These are phyloP conservation scores for Drosophila insularis DNA, from an alignment of 1,140 invertebrate genomes.

Conservation along the genomic window DNA sequence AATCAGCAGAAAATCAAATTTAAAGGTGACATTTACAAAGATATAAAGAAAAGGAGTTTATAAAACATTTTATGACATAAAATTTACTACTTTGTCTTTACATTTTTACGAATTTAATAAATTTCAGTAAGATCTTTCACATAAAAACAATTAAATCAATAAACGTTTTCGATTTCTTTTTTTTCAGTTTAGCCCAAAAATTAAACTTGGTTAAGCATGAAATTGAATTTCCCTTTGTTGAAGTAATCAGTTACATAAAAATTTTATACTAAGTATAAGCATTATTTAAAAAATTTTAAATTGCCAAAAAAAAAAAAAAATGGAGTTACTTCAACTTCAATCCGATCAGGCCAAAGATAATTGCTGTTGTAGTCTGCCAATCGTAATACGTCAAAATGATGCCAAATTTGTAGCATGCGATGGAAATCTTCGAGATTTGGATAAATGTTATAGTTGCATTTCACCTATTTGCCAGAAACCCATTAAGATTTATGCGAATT, in stretches of 20 bases:
- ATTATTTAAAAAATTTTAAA: constrained; percentile 16
- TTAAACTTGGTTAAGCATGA: not conserved
- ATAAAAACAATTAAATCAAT: no score
- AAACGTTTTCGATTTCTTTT: not conserved
- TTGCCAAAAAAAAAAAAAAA: not conserved
- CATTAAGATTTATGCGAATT: constrained; percentile 1
- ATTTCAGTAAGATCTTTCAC: no score
- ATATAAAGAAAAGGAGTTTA: no score
- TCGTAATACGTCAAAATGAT: not conserved
- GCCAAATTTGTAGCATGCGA: constrained; percentile 20
- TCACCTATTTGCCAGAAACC: constrained; percentile 1
- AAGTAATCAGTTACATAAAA: not conserved
- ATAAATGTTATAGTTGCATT: constrained; percentile 9
- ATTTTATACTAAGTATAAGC: not conserved
- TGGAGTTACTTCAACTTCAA: not conserved
- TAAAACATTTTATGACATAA: no score
- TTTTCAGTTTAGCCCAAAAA: not conserved
- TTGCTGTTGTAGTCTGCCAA: not conserved
- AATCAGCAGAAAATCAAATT: no score
- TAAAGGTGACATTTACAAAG: no score
- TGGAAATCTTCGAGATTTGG: not conserved
- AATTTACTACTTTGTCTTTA: no score
- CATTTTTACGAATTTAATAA: no score
- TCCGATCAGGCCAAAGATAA: not conserved
- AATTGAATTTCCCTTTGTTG: constrained; percentile 2